Evolutionary conservation across 2,888 invertebrate species (phyloP).

Genomic region (Nesidiocoris tenuis): DNA sequence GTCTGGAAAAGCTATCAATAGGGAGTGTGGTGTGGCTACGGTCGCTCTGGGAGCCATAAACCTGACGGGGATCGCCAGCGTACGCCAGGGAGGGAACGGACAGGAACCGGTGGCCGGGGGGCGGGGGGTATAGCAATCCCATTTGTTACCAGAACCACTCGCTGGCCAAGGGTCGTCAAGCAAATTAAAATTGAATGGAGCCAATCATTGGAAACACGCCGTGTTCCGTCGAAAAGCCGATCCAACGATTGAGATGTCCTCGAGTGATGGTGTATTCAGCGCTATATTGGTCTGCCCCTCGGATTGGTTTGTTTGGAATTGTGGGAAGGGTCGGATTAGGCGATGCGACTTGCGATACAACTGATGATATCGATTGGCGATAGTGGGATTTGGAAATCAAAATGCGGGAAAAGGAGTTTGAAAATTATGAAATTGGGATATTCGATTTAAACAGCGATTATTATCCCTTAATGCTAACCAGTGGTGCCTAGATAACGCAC

Average conservation of each 20-base stretch:
- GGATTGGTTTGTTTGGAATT: background rate
- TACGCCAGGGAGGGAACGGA: too few relatives aligned
- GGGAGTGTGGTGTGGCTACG: background rate
- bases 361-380: too few relatives aligned
- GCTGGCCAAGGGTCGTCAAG: conserved; percentile 14
- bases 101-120: background rate
- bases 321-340: background rate
- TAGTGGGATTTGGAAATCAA: too few relatives aligned
- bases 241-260: background rate
- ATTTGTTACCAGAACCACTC: conserved; percentile 23
- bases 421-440: too few relatives aligned
- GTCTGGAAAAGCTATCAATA: background rate
- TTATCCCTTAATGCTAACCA: too few relatives aligned
- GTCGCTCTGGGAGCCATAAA: conserved; percentile 17
- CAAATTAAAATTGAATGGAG: conserved; percentile 33
- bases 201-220: conserved; percentile 25
- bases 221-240: background rate
- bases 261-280: background rate
- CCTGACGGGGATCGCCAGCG: background rate
- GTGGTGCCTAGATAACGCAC: too few relatives aligned
- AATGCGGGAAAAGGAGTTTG: too few relatives aligned
- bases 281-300: background rate
- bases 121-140: conserved; percentile 14
- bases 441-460: too few relatives aligned
- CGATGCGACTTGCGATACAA: too few relatives aligned